phyloP scores from a whole-genome alignment of 2,888 invertebrate genomes.

The Dione juno region DNA sequence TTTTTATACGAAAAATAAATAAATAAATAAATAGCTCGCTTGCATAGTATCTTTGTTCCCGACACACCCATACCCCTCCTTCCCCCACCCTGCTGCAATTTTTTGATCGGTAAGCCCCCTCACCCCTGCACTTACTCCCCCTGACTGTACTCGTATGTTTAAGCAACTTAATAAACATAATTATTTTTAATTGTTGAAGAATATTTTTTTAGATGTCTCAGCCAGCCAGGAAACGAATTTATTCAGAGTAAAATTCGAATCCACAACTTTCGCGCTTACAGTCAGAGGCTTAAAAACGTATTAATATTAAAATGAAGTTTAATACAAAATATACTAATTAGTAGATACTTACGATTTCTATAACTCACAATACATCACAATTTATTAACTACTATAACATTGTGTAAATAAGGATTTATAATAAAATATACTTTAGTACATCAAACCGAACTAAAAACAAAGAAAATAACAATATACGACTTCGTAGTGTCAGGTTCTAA shows the following conservation, averaged over 20 bases:
- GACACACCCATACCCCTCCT: conserved; percentile 7
- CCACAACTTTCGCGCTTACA: neutral
- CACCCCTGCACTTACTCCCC: neutral
- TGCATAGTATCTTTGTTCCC: neutral
- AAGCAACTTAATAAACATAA: too few species aligned
- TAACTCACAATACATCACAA: neutral
- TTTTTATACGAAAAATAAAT: neutral
- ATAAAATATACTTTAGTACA: too few species aligned
- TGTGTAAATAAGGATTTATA: too few species aligned
- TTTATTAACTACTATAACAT: too few species aligned
- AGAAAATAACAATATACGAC: too few species aligned
- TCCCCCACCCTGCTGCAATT: neutral
- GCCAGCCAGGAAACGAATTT: too few species aligned
- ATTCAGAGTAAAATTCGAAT: too few species aligned
- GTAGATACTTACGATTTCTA: conserved; percentile 14
- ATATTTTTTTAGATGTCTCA: too few species aligned
- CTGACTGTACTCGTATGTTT: neutral
- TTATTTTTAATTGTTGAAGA: too few species aligned
- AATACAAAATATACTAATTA: neutral
- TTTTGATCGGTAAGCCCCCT: neutral
- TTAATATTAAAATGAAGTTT: neutral
- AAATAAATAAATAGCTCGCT: neutral
- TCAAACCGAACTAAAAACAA: too few species aligned
- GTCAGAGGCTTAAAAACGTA: neutral
- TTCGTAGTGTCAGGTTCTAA: too few species aligned